Base-by-base conservation (phyloP, 2,113 vertebrate species). In the Mormoops blainvillei region DNA sequence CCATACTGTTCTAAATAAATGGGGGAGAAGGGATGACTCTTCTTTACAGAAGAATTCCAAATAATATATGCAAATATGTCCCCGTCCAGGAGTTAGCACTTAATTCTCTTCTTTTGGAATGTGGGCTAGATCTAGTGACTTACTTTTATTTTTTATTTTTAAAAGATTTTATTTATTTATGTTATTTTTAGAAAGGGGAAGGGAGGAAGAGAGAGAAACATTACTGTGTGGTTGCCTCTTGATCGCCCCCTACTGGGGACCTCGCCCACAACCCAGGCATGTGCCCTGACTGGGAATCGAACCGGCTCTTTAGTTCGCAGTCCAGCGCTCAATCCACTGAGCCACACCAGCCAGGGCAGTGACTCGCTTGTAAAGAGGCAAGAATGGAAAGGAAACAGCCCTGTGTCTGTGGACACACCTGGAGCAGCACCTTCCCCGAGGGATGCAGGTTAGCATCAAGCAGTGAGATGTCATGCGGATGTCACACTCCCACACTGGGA, bases 401-500 rank as follows among this genome's bases (percentile, higher is more conserved):
- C 18, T 24, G 19, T 80, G 31, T 1, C 56, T 24, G 16, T 2
- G n/a, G 43, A 65, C 24, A 83, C 2, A 4, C 58, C 71, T 70
- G 50, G 56, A 13, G 26, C 9, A 41, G 8, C 19, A n/a, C 70
- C 89, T 18, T 36, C 54, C 7, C 45, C 7, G 6, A 3, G 45
- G 14, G 4, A 19, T 10, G 8, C 73, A 41, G 10, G 18, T 33
- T 4, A 38, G 33, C 15, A 0, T 68, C 78, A 28, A 3, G 19
- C 71, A 9, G 22, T 4, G 14, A 33, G 33, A 9, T 6, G 54
- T 43, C 61, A 1, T 0, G 0, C n/a, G 50, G 28, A 1, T 28
- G 8, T 38, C 76, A 15, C 3, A 1, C 0, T 0, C 48, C 31
- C 50, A 26, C 1, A 0, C 3, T 7, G 18, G 19, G 52, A 3